phyloP scores from a whole-genome alignment of 2,113 vertebrate genomes.

The Xenopus borealis region DNA sequence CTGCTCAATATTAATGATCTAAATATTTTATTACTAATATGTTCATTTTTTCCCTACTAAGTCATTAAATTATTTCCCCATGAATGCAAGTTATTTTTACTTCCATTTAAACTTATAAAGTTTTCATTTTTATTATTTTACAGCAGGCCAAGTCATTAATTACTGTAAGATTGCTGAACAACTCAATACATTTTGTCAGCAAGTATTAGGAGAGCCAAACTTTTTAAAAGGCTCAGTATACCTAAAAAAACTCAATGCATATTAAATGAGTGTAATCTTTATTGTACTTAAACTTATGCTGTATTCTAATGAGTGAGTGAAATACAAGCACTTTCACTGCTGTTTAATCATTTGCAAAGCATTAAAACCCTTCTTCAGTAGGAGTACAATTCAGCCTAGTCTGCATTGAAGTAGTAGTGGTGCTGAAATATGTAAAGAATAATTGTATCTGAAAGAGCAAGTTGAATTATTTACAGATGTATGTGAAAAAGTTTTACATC shows the following conservation, averaged over 20 bases:
- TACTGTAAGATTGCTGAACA: constrained; percentile 13
- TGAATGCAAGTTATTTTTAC: constrained; percentile 47
- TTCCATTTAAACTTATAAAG: constrained; percentile 37
- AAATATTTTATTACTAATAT: constrained; percentile 64
- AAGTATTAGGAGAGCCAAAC: neutral
- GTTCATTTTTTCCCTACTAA: constrained; percentile 56
- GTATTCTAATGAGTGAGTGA: too few relatives aligned
- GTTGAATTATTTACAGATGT: neutral
- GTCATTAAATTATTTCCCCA: constrained; percentile 52
- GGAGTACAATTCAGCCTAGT: neutral
- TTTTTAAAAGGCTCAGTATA: too few relatives aligned
- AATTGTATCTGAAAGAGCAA: neutral
- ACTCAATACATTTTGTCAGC: neutral
- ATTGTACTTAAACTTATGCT: too few relatives aligned
- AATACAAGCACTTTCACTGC: too few relatives aligned
- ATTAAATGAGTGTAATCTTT: too few relatives aligned
- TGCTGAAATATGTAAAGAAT: neutral
- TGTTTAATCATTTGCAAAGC: neutral
- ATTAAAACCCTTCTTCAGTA: neutral
- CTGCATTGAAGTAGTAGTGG: neutral
- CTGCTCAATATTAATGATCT: constrained; percentile 59
- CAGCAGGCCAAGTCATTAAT: neutral
- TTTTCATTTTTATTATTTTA: neutral
- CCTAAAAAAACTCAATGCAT: too few relatives aligned
- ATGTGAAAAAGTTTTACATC: neutral